phyloP scores from a whole-genome alignment of 2,113 vertebrate species.

The Perca fluviatilis region DNA sequence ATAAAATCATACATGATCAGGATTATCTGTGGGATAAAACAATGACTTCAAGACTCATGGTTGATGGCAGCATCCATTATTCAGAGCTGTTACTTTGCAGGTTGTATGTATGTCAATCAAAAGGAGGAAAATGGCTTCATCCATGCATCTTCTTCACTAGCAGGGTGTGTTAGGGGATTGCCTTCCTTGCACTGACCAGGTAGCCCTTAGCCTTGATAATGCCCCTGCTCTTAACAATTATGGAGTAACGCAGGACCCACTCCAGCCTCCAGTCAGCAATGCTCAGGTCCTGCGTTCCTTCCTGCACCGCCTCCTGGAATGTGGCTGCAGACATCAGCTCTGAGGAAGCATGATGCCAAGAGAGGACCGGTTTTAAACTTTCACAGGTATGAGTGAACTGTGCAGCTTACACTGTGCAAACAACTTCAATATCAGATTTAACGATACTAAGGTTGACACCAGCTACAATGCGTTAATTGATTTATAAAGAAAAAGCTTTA shows the following conservation, averaged over 20 bases:
- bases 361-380: not conserved
- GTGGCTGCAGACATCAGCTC: constrained; percentile 93
- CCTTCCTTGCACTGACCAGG: constrained; percentile 93
- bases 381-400: not conserved
- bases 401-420: not conserved
- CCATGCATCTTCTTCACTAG: constrained; percentile 6
- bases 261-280: constrained; percentile 90
- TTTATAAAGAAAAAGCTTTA: not conserved
- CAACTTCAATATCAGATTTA: not conserved
- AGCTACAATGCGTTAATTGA: not conserved
- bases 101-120: constrained; percentile 28
- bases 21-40: constrained; percentile 37
- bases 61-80: constrained; percentile 29
- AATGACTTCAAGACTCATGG: constrained; percentile 17
- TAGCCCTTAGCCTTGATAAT: constrained; percentile 99
- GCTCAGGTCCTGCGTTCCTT: constrained; percentile 86
- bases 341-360: constrained; percentile 66
- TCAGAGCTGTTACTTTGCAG: constrained; percentile 36
- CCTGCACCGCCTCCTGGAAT: constrained; percentile 93
- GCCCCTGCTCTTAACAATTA: constrained; percentile 97
- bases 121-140: constrained; percentile 66
- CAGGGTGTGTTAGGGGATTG: constrained; percentile 69
- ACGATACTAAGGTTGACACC: not conserved
- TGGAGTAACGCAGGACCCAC: constrained; percentile 96
- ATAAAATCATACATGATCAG: constrained; percentile 26